Evolutionary conservation across 2,888 invertebrate species (phyloP).

Genomic region (Linyphia triangularis): DNA sequence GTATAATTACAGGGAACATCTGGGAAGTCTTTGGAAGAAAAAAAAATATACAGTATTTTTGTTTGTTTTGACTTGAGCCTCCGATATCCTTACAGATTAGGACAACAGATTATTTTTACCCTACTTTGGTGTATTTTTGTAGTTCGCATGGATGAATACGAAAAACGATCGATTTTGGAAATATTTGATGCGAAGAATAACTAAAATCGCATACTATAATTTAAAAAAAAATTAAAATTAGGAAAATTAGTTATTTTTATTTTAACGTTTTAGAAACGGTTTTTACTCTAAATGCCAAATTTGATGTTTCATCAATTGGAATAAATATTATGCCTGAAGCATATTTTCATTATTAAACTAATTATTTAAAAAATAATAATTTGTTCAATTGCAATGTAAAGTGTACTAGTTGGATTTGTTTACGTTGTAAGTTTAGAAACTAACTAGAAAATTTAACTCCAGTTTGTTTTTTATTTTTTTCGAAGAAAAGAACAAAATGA

Average conservation of each 20-base stretch:
- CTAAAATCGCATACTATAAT: too few species aligned
- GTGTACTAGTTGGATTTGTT: too few species aligned
- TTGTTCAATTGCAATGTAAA: too few species aligned
- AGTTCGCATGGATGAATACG: conserved; percentile 5
- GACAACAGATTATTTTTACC: neutral
- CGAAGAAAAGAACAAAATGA: too few species aligned
- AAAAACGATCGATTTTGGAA: neutral
- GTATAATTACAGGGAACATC: conserved; percentile 57
- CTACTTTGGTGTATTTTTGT: neutral
- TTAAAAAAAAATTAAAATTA: neutral
- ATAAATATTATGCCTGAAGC: too few species aligned
- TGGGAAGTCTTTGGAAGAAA: conserved; percentile 32
- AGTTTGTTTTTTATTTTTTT: too few species aligned
- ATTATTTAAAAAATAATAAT: too few species aligned
- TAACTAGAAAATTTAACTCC: too few species aligned
- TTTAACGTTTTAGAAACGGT: neutral
- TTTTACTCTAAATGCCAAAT: too few species aligned
- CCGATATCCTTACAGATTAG: conserved; percentile 8
- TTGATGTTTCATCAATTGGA: too few species aligned
- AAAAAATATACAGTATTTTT: neutral
- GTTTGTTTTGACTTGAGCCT: conserved; percentile 9
- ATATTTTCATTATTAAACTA: too few species aligned
- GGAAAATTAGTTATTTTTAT: neutral
- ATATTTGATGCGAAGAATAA: neutral
- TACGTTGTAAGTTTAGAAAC: too few species aligned